Base-by-base conservation (phyloP, 2,888 invertebrate genomes). In the Seira sanloemensis region DNA sequence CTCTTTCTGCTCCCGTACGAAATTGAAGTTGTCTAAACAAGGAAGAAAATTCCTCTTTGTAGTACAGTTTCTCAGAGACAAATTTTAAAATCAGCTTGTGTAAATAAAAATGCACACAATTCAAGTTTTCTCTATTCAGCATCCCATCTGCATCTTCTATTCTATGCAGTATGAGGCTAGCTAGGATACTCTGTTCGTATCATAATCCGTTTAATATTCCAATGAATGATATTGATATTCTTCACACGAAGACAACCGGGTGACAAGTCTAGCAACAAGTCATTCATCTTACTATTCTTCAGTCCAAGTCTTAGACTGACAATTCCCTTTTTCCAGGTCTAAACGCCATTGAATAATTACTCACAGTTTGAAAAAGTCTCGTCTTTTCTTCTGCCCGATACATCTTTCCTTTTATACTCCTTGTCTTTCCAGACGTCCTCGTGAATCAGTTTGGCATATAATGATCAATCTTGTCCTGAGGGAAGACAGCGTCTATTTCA, bases 401-500 rank as follows among this genome's bases (percentile, higher is more conserved):
- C n/a, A 2, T 54, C 46, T 25, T 67, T 68, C 23, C 54, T 27
- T 78, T 16, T 77, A 0, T 46, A 18, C 46, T 69, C 65, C 71
- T 71, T 62, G 62, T 68, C 68, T 68, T 77, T 68, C 67, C 24
- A 67, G 66, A 66, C 66, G 21, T 23, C 23, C 24, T 25, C 23
- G 19, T 54, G 77, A 58, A 76, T 24, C n/a, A 67, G 78, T 62
- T 78, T 72, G 78, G 72, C 78, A 73, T 79, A 54, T 66, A 66
- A 72, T 79, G 79, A 79, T 79, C 73, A 79, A 79, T 79, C 73
- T 65, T 79, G 66, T 79, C 79, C 79, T 73, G 21, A 26, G 73
- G 73, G 24, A 12, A 69, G 27, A 72, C 25, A 54, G 23, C 23
- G 24, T 54, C 54, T 58, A n/a, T 72, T 12, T 23, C n/a, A n/a